phyloP scores from a whole-genome alignment of 2,888 invertebrate genomes.

The Cosmorhoe ocellata region DNA sequence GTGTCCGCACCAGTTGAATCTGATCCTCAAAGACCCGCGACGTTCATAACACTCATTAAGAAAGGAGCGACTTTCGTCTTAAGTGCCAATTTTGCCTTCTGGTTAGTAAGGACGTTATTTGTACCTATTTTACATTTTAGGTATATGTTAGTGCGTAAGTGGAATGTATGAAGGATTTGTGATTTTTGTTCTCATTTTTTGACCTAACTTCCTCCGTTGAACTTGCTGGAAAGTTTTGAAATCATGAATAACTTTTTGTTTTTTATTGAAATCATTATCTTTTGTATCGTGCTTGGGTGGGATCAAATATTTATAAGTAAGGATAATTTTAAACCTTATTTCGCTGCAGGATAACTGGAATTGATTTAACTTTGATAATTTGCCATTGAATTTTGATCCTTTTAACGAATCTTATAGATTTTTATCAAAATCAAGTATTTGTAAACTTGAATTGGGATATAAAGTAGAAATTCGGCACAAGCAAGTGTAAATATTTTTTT shows the following conservation, averaged over 20 bases:
- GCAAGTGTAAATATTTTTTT: slow-evolving; percentile 65
- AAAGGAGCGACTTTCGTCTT: slow-evolving; percentile 71
- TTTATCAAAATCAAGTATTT: slow-evolving; percentile 61
- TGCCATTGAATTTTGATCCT: slow-evolving; percentile 35
- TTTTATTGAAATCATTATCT: slow-evolving; percentile 34
- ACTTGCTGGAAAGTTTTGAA: slow-evolving; percentile 52
- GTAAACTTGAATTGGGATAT: slow-evolving; percentile 58
- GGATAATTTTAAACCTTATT: slow-evolving; percentile 43
- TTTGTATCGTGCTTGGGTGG: slow-evolving; percentile 80
- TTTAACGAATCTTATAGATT: slow-evolving; percentile 51
- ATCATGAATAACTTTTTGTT: slow-evolving; percentile 44
- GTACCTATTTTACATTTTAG: slow-evolving; percentile 79
- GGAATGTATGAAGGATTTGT: slow-evolving; percentile 68
- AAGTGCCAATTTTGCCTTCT: slow-evolving; percentile 84
- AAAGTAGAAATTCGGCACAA: slow-evolving; percentile 49
- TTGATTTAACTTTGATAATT: slow-evolving; percentile 36
- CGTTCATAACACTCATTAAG: slow-evolving; percentile 54
- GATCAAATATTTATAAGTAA: slow-evolving; percentile 78
- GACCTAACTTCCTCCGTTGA: slow-evolving; percentile 42
- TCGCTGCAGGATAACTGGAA: slow-evolving; percentile 31
- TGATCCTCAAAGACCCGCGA: slow-evolving; percentile 32
- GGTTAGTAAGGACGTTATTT: slow-evolving; percentile 80
- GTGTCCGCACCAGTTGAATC: slow-evolving; percentile 15
- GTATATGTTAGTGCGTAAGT: slow-evolving; percentile 78
- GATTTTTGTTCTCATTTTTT: slow-evolving; percentile 45